Conservation (phyloP, 2,797 vertebrate genomes). For the Chrosomus eos region DNA sequence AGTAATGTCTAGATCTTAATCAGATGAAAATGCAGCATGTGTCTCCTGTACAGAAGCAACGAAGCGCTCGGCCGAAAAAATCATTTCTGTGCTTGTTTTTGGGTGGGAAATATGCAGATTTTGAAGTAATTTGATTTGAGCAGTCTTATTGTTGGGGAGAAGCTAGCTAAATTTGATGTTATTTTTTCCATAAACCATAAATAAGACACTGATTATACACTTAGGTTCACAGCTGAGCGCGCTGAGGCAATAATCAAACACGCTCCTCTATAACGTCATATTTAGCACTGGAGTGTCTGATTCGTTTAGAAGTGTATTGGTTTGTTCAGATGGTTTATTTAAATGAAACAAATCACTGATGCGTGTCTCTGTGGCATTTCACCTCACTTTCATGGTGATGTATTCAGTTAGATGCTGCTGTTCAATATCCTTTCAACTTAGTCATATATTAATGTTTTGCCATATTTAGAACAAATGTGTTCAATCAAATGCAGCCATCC, state of each 20-base stretch:
- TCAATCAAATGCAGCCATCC: neutral
- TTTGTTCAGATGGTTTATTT: slow-evolving; percentile 2
- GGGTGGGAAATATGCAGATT: neutral
- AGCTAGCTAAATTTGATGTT: neutral
- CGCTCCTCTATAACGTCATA: neutral
- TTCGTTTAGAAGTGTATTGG: neutral
- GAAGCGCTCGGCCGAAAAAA: neutral
- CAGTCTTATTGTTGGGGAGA: neutral
- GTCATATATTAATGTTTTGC: neutral
- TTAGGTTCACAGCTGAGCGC: neutral
- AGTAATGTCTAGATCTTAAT: neutral
- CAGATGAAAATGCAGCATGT: neutral
- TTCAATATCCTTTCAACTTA: no score
- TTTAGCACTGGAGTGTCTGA: neutral
- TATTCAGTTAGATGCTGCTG: neutral
- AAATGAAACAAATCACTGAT: neutral
- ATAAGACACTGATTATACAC: neutral
- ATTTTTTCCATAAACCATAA: neutral
- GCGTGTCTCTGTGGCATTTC: neutral
- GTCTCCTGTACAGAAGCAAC: neutral
- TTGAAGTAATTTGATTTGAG: neutral
- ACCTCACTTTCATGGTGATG: neutral
- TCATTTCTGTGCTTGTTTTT: neutral
- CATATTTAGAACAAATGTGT: neutral
- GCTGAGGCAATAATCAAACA: neutral